Percentiles rank a stretch among this genome's conserved stretches.
Conservation (phyloP, 2,888 invertebrate genomes). For the Odiellus spinosus region DNA sequence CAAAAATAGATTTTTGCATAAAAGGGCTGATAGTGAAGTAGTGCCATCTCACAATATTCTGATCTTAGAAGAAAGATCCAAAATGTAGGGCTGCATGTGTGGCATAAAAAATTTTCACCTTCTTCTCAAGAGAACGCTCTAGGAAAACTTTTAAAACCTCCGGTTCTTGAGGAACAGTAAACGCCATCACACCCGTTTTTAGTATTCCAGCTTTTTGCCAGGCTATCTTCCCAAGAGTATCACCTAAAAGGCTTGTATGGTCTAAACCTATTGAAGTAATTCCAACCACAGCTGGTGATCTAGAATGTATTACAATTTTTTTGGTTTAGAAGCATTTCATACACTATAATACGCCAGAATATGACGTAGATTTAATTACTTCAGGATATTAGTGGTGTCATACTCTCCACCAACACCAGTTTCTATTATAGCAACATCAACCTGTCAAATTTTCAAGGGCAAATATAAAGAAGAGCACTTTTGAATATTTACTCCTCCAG, state of each 20-base stretch:
- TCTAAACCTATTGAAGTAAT: conserved; percentile 82
- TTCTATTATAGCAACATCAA: conserved; percentile 86
- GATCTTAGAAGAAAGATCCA: no score
- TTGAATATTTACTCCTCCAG: no score
- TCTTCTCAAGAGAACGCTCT: conserved; percentile 41
- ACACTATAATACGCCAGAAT: not conserved
- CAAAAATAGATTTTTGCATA: no score
- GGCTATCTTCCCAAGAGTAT: conserved; percentile 70
- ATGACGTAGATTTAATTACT: conserved; percentile 42
- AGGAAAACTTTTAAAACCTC: conserved; percentile 48
- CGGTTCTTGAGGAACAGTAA: conserved; percentile 49
- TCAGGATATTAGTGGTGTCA: conserved; percentile 84
- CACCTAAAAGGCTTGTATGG: conserved; percentile 67
- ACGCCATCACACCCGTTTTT: conserved; percentile 53
- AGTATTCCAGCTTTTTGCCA: conserved; percentile 92
- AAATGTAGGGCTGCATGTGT: no score
- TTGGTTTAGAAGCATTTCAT: not conserved
- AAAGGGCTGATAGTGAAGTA: no score
- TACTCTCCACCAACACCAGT: conserved; percentile 92
- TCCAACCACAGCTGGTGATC: conserved; percentile 68
- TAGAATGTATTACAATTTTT: conserved; percentile 26
- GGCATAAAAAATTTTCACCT: no score
- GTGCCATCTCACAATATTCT: no score
- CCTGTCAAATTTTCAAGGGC: no score
- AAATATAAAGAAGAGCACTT: no score